phyloP scores from a whole-genome alignment of 1,140 invertebrate genomes.

The Lamellibrachia luymesi region DNA sequence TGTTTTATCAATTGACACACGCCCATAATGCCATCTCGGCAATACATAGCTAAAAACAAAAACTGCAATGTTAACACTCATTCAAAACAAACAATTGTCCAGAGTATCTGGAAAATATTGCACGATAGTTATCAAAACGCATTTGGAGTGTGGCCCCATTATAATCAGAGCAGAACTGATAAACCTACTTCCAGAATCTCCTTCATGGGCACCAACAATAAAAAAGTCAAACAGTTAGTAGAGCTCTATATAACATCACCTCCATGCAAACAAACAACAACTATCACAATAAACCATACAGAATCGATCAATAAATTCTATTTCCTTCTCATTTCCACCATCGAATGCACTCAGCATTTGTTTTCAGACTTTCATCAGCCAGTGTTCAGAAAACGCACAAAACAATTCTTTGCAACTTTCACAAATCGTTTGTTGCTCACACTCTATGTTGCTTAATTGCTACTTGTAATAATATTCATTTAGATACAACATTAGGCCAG shows the following conservation, averaged over 20 bases:
- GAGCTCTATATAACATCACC: background rate
- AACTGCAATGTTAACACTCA: background rate
- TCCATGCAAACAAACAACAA: background rate
- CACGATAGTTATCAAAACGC: background rate
- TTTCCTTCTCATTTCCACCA: background rate
- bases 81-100: background rate
- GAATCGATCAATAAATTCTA: background rate
- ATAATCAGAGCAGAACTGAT: background rate
- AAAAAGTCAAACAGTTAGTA: background rate
- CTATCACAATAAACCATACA: background rate
- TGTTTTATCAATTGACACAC: background rate
- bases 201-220: background rate
- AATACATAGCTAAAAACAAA: background rate
- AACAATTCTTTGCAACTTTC: background rate
- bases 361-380: background rate
- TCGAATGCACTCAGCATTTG: background rate
- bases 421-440: background rate
- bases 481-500: background rate
- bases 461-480: background rate
- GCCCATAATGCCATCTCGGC: background rate
- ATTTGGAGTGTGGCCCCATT: background rate
- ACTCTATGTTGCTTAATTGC: background rate
- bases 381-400: background rate
- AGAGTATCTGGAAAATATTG: background rate
- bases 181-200: background rate